A percentile compares a stretch with the other conserved stretches of the same genome.
phyloP scores from a whole-genome alignment of 2,113 vertebrate genomes.

The Thamnophis sirtalis region DNA sequence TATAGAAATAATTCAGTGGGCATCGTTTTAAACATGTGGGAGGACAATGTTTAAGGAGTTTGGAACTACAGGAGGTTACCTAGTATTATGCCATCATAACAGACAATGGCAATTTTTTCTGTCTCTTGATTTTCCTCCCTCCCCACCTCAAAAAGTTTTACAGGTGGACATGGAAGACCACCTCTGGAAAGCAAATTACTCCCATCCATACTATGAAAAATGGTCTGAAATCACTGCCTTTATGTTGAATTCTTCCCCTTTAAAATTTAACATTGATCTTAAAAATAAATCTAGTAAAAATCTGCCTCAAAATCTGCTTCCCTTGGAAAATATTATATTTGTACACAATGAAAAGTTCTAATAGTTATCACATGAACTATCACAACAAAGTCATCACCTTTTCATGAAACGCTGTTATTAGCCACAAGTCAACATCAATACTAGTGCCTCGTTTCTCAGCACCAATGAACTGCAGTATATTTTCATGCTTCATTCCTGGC shows the following conservation, averaged over 20 bases:
- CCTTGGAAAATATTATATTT: neutral
- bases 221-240: neutral
- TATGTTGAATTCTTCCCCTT: neutral
- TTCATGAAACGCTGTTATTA: slow-evolving; percentile 94
- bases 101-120: neutral
- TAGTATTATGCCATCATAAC: neutral
- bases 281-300: neutral
- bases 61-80: neutral
- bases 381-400: slow-evolving; percentile 68
- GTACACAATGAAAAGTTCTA: neutral
- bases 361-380: neutral
- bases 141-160: neutral
- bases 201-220: neutral
- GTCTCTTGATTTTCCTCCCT: neutral
- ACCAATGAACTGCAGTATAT: slow-evolving; percentile 91
- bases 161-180: neutral
- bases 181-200: neutral
- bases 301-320: neutral
- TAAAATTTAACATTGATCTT: neutral
- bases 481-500: slow-evolving; percentile 97
- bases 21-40: neutral
- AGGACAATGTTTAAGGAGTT: neutral
- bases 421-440: slow-evolving; percentile 94
- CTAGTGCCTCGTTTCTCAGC: slow-evolving; percentile 92
- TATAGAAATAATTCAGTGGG: neutral